Base-by-base conservation (phyloP, 2,113 vertebrate species). In the Crypturellus undulatus region DNA sequence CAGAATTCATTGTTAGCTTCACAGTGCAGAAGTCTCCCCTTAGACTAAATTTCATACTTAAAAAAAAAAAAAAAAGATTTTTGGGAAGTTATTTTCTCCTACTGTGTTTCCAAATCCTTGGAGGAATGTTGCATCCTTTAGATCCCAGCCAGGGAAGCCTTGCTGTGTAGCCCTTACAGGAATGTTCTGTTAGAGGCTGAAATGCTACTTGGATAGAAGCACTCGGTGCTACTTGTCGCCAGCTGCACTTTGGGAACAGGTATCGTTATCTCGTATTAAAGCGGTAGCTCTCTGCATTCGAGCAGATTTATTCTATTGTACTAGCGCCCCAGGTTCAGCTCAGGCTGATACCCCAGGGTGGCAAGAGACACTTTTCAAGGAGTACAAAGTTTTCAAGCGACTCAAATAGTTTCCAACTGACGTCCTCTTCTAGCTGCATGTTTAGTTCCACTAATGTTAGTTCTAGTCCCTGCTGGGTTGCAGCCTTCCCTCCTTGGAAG, bases 341-440 rank as follows among this genome's bases (percentile, higher is more conserved):
- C 82, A 73, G 76, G 42, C 89, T 92, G 67, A 87, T 75, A 75
- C 43, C n/a, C 68, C 5, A 40, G 76, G 91, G 75, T 21, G 76
- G 49, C 75, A 86, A 92, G 47, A 64, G 92, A 90, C 64, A n/a
- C 87, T 90, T 85, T 51, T n/a, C 71, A 92, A 95, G 90, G 93
- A 84, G 80, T 75, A 72, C 79, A 12, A 26, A 19, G 47, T 83
- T 65, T 73, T 69, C 75, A 56, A 64, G n/a, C 59, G 81, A 49
- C 14, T 95, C 84, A 65, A 32, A 59, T 51, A 86, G 38, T 93
- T 97, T 84, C 90, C 93, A 73, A 7, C 38, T n/a, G 81, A 40
- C 63, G 68, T 43, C 92, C 93, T 90, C 91, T 96, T 94, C 32
- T 59, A 95, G 96, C 97, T 97, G 98, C 97, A 97, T 96, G 98